phyloP scores from a whole-genome alignment of 2,797 vertebrate genomes.

The Coregonus ussuriensis region DNA sequence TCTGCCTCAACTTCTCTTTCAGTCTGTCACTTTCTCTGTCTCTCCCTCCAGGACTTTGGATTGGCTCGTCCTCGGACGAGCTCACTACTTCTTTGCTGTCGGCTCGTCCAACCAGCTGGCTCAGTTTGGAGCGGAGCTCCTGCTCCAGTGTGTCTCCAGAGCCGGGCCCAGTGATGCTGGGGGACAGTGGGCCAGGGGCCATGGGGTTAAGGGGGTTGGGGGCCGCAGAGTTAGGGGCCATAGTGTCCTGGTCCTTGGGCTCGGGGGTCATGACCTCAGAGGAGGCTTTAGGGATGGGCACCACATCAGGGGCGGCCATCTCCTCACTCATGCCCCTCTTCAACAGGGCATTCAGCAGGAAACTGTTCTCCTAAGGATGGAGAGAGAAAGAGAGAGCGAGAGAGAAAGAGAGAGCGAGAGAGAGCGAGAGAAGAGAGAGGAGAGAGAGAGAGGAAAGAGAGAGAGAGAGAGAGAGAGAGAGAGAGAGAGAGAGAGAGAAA shows the following conservation, averaged over 20 bases:
- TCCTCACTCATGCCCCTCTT: slow-evolving; percentile 71
- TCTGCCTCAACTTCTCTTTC: slow-evolving; percentile 40
- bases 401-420: not conserved
- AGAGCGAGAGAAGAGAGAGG: not conserved
- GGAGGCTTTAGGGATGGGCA: slow-evolving; percentile 46
- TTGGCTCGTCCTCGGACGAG: slow-evolving; percentile 83
- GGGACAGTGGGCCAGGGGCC: slow-evolving; percentile 8
- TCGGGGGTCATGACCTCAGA: slow-evolving; percentile 59
- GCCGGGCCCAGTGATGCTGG: slow-evolving; percentile 30
- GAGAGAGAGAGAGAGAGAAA: not conserved
- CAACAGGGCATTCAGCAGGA: slow-evolving; percentile 66
- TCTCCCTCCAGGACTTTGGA: slow-evolving; percentile 30
- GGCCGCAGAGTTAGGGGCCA: slow-evolving; percentile 50
- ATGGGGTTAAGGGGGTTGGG: slow-evolving; percentile 36
- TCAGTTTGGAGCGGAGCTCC: slow-evolving; percentile 77
- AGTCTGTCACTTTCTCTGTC: slow-evolving; percentile 41
- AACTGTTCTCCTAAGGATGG: slow-evolving; percentile 70
- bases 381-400: slow-evolving; percentile 3
- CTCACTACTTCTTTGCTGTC: slow-evolving; percentile 78
- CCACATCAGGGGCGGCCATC: slow-evolving; percentile 44
- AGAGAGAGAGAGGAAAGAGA: not conserved
- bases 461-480: not conserved
- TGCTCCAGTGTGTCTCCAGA: slow-evolving; percentile 68
- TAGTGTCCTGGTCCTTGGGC: slow-evolving; percentile 47
- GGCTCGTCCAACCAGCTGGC: slow-evolving; percentile 78